Evolutionary conservation across 2,797 vertebrate species (phyloP).

Genomic region (Acanthurus lineatus): DNA sequence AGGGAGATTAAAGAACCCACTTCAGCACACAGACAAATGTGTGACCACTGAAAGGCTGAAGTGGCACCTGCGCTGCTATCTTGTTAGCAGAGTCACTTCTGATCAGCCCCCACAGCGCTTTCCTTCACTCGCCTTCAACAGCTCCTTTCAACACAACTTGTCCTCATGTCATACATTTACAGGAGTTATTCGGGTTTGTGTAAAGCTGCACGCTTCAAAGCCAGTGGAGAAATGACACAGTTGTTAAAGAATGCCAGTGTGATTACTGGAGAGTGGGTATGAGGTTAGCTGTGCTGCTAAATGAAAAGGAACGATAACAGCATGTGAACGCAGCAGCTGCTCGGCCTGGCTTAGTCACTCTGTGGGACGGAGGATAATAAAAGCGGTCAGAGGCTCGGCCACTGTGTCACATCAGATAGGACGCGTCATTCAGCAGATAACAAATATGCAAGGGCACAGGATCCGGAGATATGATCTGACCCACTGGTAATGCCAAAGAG

Average conservation of each 20-base stretch:
- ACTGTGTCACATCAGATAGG: constrained; percentile 73
- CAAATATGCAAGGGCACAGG: constrained; percentile 46
- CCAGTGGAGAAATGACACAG: constrained; percentile 72
- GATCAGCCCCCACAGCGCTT: constrained; percentile 34
- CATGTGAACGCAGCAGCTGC: constrained; percentile 71
- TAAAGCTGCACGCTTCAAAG: constrained; percentile 70
- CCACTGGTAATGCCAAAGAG: constrained; percentile 54
- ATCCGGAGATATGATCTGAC: constrained; percentile 69
- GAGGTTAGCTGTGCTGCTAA: constrained; percentile 68
- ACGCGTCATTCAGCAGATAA: constrained; percentile 53
- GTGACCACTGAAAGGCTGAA: constrained; percentile 27
- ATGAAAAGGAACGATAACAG: constrained; percentile 74
- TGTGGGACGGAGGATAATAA: constrained; percentile 58
- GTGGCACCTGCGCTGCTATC: constrained; percentile 39
- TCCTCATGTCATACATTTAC: constrained; percentile 70
- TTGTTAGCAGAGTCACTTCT: constrained; percentile 40
- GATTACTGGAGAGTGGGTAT: constrained; percentile 73
- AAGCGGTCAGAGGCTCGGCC: constrained; percentile 48
- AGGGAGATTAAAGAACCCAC: constrained; percentile 43
- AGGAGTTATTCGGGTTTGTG: constrained; percentile 69
- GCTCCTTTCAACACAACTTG: constrained; percentile 65
- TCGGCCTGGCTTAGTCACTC: constrained; percentile 64
- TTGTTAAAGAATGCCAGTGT: constrained; percentile 76
- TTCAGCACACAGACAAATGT: constrained; percentile 17
- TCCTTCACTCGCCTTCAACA: constrained; percentile 49